These are phyloP conservation scores for Petrocephalus zakoni DNA, from an alignment of 2,113 vertebrate genomes.

Conservation along the genomic window DNA sequence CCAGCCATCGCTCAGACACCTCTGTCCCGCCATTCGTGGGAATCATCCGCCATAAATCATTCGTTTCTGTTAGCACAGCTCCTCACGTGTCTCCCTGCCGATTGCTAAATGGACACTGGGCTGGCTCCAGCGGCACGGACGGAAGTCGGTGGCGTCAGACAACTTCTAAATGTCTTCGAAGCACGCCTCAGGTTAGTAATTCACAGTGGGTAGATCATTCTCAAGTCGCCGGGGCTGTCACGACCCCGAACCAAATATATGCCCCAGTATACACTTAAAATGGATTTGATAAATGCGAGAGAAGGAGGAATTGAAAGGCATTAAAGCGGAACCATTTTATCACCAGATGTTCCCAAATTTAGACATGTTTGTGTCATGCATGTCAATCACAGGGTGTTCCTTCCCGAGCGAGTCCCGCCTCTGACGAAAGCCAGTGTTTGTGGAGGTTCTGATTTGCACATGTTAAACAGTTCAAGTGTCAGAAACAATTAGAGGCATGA, in stretches of 20 bases:
- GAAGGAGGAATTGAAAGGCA: not conserved
- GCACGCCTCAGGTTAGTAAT: not conserved
- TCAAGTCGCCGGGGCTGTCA: not conserved
- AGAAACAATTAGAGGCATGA: constrained; percentile 42
- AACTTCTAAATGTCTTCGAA: not conserved
- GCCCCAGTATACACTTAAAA: constrained; percentile 1
- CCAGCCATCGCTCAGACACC: not conserved
- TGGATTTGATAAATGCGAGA: constrained; percentile 11
- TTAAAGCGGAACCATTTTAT: constrained; percentile 11
- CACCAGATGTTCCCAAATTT: constrained; percentile 11
- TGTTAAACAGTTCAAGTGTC: constrained; percentile 50
- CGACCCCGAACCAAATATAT: not conserved
- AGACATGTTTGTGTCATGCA: constrained; percentile 23
- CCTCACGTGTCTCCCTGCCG: not conserved
- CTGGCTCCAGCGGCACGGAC: not conserved
- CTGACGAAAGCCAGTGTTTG: not conserved
- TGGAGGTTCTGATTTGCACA: constrained; percentile 28
- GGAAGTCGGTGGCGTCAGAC: not conserved
- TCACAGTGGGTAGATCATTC: constrained; percentile 6
- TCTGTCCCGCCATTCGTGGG: not conserved
- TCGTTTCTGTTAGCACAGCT: not conserved
- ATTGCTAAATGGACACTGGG: not conserved
- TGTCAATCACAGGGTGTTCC: constrained; percentile 24
- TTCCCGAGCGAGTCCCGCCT: constrained; percentile 9
- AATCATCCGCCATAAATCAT: constrained; percentile 5